A percentile compares a stretch with the other conserved stretches of the same genome.
These are phyloP conservation scores for Papilio xuthus DNA, from an alignment of 1,140 invertebrate genomes.

Conservation along the genomic window DNA sequence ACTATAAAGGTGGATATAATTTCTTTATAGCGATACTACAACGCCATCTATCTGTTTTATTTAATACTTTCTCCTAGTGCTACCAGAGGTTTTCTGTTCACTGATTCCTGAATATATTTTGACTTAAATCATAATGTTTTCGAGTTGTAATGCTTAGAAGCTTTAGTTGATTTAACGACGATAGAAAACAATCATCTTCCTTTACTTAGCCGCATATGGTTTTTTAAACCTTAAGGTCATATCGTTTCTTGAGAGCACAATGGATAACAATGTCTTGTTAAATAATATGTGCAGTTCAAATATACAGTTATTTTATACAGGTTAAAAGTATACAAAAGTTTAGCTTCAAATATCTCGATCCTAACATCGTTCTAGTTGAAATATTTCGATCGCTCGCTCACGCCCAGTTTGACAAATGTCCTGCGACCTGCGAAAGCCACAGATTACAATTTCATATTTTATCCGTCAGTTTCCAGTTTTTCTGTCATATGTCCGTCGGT, in stretches of 20 bases:
- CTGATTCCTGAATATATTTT: no score
- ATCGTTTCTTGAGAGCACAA: no score
- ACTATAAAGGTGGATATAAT: conserved; percentile 1
- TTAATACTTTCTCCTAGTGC: background rate
- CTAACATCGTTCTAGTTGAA: background rate
- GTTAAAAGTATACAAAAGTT: background rate
- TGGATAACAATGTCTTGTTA: no score
- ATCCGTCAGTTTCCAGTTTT: background rate
- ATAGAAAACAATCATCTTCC: no score
- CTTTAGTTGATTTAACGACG: no score
- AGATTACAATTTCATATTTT: conserved; percentile 32
- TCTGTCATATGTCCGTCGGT: background rate
- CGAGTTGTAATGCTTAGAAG: no score
- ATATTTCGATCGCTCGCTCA: background rate
- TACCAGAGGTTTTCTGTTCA: no score
- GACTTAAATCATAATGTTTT: no score
- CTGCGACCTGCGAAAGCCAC: conserved; percentile 11
- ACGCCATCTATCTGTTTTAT: background rate
- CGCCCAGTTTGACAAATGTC: conserved; percentile 20
- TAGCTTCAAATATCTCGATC: background rate
- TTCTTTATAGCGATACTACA: background rate
- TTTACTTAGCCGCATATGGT: no score
- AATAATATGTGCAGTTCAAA: no score
- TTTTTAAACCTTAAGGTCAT: no score
- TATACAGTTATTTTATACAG: no score